Base-by-base conservation (phyloP, 2,797 vertebrate species). In the Chelon auratus region DNA sequence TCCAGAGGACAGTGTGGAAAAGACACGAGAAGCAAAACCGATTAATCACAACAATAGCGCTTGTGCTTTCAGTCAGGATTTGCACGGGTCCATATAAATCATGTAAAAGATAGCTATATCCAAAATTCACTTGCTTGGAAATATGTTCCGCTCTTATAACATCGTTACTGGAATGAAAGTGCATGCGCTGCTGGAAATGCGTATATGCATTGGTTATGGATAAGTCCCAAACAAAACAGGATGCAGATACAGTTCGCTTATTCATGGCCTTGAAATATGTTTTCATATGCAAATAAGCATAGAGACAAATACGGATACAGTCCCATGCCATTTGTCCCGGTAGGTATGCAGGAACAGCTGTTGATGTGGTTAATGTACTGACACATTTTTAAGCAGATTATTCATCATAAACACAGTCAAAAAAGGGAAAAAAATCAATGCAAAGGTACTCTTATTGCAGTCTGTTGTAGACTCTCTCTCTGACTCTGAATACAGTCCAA, bases 261-360 rank as follows among this genome's bases (percentile, higher is more conserved):
- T 72, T 47, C 54, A 22, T 39, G 20, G 26, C 70, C 80, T 75
- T 78, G 47, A 69, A 52, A 43, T 47, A 9, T 12, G 3, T 47
- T 47, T 56, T 52, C 43, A 56, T 33, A 36, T 56, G 39, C 22
- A 58, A 75, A 77, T n/a, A 54, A 54, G 36, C 54, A 7, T 26
- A 39, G 40, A 50, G 7, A 71, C 8, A 53, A 68, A 58, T 52
- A 18, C 40, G 62, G 42, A 68, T 15, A 33, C 12, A 12, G 20
- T 63, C n/a, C 15, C 13, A 1, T 26, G 26, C 17, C 4, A 2
- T 18, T 18, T 24, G 47, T 17, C 20, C 24, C 50, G 54, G 18
- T 11, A 1, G 2, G 14, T 40, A 13, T 26, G 60, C 40, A 57
- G 30, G 48, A 54, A 37, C 15, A 54, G 39, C 30, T 69, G 51